phyloP scores from a whole-genome alignment of 2,113 vertebrate species.

The Takifugu bimaculatus region DNA sequence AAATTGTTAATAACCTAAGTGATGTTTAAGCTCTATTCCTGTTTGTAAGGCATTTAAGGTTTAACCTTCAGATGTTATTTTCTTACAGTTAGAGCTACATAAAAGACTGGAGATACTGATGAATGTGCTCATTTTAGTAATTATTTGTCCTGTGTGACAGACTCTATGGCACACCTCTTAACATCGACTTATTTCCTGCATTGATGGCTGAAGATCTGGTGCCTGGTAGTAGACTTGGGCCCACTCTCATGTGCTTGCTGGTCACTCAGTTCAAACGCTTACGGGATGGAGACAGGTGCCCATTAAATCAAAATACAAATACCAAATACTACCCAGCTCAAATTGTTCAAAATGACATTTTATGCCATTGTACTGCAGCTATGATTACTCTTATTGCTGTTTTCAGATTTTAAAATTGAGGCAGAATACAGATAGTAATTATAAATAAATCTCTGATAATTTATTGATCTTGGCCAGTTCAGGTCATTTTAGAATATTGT shows the following conservation, averaged over 20 bases:
- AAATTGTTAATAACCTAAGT: not conserved
- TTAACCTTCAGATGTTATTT: too few relatives aligned
- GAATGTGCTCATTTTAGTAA: not conserved
- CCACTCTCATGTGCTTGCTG: conserved; percentile 93
- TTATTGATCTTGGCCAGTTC: not conserved
- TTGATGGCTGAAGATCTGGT: conserved; percentile 94
- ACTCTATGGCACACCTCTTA: conserved; percentile 90
- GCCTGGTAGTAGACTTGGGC: conserved; percentile 89
- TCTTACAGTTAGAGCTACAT: not conserved
- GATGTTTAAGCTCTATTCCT: not conserved
- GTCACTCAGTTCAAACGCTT: conserved; percentile 86
- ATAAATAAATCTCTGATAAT: too few relatives aligned
- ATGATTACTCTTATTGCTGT: too few relatives aligned
- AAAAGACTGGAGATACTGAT: not conserved
- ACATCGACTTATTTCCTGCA: conserved; percentile 95
- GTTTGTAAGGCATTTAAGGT: not conserved
- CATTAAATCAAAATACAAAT: not conserved
- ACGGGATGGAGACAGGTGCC: conserved; percentile 91
- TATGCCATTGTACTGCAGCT: too few relatives aligned
- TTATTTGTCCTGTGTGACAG: conserved; percentile 55
- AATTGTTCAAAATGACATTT: too few relatives aligned
- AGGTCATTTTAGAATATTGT: not conserved
- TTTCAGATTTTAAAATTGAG: too few relatives aligned
- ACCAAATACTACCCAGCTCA: too few relatives aligned
- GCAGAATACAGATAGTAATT: too few relatives aligned